These are phyloP conservation scores for Cydia splendana DNA, from an alignment of 1,140 invertebrate species.

Conservation along the genomic window DNA sequence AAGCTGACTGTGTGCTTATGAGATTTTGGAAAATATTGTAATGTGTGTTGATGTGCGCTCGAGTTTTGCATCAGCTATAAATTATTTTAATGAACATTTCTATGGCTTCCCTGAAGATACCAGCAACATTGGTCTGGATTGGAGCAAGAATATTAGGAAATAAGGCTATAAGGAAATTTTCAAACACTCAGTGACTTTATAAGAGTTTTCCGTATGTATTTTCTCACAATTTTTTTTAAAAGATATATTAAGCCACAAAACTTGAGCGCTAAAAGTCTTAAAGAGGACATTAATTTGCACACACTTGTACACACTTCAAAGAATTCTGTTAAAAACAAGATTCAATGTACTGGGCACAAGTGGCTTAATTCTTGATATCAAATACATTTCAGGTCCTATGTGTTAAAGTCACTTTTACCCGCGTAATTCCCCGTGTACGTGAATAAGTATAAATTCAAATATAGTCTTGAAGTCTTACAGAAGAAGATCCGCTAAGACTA, in stretches of 20 bases:
- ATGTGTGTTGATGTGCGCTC: background rate
- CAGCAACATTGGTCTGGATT: background rate
- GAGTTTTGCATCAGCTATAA: background rate
- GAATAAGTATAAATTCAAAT: too few species aligned
- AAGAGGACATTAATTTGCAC: background rate
- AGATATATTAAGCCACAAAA: background rate
- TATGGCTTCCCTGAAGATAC: background rate
- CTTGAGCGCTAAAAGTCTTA: background rate
- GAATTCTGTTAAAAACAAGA: background rate
- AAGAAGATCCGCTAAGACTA: too few species aligned
- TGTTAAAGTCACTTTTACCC: too few species aligned
- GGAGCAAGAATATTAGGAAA: background rate
- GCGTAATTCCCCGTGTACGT: too few species aligned
- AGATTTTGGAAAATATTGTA: constrained; percentile 24
- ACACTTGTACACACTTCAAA: background rate
- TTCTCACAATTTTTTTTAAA: background rate
- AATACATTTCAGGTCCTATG: too few species aligned
- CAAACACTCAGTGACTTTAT: too few species aligned
- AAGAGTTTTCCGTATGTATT: too few species aligned
- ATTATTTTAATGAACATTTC: background rate
- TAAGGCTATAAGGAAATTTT: too few species aligned
- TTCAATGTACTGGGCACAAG: background rate
- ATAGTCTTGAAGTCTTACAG: too few species aligned
- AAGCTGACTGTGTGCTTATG: constrained; percentile 54
- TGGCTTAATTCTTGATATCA: background rate